Percentiles rank a stretch among this genome's conserved stretches.
Evolutionary conservation across 1,140 invertebrate species (phyloP).

Genomic region (Macrosteles quadrilineatus): DNA sequence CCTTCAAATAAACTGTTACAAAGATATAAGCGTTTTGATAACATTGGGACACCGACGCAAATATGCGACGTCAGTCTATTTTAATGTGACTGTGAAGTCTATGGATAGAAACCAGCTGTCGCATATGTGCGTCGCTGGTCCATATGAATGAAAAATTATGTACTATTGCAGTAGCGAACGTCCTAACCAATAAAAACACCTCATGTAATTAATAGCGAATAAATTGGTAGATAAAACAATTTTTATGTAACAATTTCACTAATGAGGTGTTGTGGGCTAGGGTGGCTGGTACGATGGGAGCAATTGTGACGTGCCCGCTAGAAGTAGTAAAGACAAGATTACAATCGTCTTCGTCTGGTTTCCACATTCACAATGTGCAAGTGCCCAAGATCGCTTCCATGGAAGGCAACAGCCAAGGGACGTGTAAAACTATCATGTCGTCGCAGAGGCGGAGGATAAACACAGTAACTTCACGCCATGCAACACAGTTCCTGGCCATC

Average conservation of each 20-base stretch:
- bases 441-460: conserved; percentile 53
- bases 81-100: no score
- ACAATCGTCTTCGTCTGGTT: conserved; percentile 84
- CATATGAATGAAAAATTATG: no score
- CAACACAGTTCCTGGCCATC: conserved; percentile 57
- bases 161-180: background rate
- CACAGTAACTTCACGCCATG: conserved; percentile 46
- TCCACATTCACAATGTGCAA: conserved; percentile 50
- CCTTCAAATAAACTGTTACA: no score
- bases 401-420: conserved; percentile 52
- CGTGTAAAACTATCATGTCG: conserved; percentile 53
- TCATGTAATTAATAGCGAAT: background rate
- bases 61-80: no score
- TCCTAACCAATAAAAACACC: background rate
- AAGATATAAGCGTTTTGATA: no score
- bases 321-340: conserved; percentile 98
- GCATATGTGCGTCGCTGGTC: no score
- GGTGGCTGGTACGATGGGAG: conserved; percentile 92
- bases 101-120: no score
- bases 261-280: conserved; percentile 57
- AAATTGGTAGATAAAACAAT: background rate
- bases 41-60: no score
- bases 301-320: conserved; percentile 95
- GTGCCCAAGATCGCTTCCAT: conserved; percentile 52
- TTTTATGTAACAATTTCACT: background rate